Percentiles rank a stretch among this genome's conserved stretches.
Conservation (phyloP, 2,113 vertebrate genomes). For the Hydrolagus affinis region DNA sequence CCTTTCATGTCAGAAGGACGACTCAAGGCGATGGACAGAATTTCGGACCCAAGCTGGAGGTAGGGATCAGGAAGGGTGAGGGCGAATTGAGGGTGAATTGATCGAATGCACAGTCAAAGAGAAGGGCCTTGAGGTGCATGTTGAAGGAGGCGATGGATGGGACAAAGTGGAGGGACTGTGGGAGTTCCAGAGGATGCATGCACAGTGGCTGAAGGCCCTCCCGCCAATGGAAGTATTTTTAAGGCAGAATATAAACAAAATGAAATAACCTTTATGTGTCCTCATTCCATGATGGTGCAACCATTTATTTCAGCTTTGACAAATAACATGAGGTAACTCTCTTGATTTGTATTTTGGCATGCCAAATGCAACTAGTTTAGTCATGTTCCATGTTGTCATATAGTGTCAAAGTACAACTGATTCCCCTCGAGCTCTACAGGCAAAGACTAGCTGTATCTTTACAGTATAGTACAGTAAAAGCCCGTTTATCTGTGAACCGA, state of each 20-base stretch:
- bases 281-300: slow-evolving; percentile 1
- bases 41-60: too few relatives aligned
- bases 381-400: slow-evolving; percentile 1
- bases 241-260: not conserved
- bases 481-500: too few relatives aligned
- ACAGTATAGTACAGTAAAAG: not conserved
- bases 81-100: too few relatives aligned
- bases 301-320: not conserved
- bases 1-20: too few relatives aligned
- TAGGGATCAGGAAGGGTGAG: too few relatives aligned
- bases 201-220: too few relatives aligned
- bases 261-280: slow-evolving; percentile 10
- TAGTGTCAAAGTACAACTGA: not conserved
- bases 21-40: too few relatives aligned
- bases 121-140: too few relatives aligned
- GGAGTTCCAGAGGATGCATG: too few relatives aligned
- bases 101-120: too few relatives aligned
- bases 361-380: not conserved
- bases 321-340: not conserved
- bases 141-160: too few relatives aligned
- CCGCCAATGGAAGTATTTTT: not conserved
- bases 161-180: too few relatives aligned
- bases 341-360: not conserved
- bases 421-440: not conserved
- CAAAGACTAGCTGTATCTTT: not conserved